Evolutionary conservation across 2,113 vertebrate species (phyloP).

Genomic region (Leptobrachium leishanense): DNA sequence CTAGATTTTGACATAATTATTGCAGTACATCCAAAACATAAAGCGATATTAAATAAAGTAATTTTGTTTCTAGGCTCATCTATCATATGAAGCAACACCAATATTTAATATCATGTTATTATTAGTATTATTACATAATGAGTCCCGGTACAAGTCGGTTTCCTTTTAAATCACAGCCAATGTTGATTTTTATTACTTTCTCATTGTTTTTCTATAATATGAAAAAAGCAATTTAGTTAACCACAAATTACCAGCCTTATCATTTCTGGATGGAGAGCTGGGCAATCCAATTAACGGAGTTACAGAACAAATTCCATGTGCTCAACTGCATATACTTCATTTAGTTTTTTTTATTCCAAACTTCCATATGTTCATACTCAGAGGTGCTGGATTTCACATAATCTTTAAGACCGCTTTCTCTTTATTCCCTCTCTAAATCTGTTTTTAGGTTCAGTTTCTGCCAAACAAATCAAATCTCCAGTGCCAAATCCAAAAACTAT

Average conservation of each 20-base stretch:
- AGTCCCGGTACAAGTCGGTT: no score
- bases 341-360: not conserved
- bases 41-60: no score
- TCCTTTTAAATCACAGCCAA: no score
- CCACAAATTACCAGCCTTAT: conserved; percentile 2
- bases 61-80: no score
- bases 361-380: conserved; percentile 16
- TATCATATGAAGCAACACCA: no score
- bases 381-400: not conserved
- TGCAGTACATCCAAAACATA: no score
- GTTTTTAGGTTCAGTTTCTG: conserved; percentile 6
- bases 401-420: not conserved
- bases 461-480: not conserved
- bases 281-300: conserved; percentile 45
- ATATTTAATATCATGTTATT: no score
- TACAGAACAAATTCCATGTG: conserved; percentile 14
- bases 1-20: no score
- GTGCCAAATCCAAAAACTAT: conserved; percentile 11
- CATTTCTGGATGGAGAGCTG: conserved; percentile 5
- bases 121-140: no score
- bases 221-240: not conserved
- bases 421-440: not conserved
- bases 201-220: not conserved
- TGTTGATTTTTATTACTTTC: no score
- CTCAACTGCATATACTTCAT: not conserved